Base-by-base conservation (phyloP, 2,113 vertebrate species). In the Lipophrys pholis region DNA sequence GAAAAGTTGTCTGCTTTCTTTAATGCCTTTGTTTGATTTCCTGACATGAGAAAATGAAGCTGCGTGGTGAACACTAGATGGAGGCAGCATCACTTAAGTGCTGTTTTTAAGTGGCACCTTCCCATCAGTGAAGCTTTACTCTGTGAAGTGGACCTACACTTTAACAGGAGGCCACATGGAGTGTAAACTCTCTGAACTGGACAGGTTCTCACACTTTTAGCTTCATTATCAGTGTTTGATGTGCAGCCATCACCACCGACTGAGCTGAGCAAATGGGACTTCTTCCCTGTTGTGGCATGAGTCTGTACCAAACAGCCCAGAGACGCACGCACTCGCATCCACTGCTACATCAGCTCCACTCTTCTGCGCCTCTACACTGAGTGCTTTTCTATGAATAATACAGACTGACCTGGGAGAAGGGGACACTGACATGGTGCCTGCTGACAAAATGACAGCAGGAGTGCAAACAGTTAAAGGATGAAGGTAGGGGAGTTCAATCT, bases 341-440 rank as follows among this genome's bases (percentile, higher is more conserved):
- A 68, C 69, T 65, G 50, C 90, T 92, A 89, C 89, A 88, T 90
- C 88, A 91, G 80, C 81, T 83, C 73, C 77, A 73, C 80, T 91
- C 67, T 85, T 91, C 89, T 82, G 87, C 90, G 87, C 83, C 86
- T 86, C 42, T 73, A 85, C 81, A 76, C 88, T 83, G 79, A 93
- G 88, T 89, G 91, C 90, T 90, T 90, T 78, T 62, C 86, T 87
- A 92, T 93, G 88, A 92, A 92, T 91, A 90, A 93, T 90, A 90
- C 75, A 93, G 78, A 78, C 46, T 56, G 81, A 71, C 72, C 48
- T 45, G 60, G 68, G 70, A 76, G 63, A 63, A 40, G 36, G 55
- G 70, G 82, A 69, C 76, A 35, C 30, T 68, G 73, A 51, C 73
- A 48, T 39, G 62, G 42, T 53, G 65, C 64, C 21, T 30, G 21